Evolutionary conservation across 2,797 vertebrate genomes (phyloP), one percentile per base, ranked within the genome.

Genomic region (Malurus leucopterus): DNA sequence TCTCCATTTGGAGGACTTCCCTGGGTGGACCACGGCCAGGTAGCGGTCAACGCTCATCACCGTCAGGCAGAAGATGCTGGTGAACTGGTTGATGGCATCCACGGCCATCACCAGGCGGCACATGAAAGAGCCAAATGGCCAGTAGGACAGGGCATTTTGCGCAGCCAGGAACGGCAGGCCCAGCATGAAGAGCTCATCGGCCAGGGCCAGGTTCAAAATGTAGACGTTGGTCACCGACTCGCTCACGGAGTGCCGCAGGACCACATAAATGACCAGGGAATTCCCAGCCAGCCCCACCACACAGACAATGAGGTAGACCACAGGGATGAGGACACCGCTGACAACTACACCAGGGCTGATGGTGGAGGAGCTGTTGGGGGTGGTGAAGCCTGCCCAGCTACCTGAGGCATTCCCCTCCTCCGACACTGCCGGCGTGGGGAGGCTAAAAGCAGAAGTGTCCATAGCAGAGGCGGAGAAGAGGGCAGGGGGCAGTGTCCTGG

Each of bases 31-130:
- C 85, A 99, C 99, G 0, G 99, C 99, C 94, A 99, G 94, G 95
- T 99, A 99, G 57, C 99, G 98, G 78, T 99, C 99, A 7, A 99
- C 97, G 4, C 99, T 99, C 98, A 99, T 99, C 78, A 99, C 98
- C 0, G 99, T 99, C 95, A 99, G 97, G 93, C 99, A 99, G 96
- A 99, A 99, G 95, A 99, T 99, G 84, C 98, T 99, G 30, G 98
- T 99, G 96, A 99, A 99, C 96, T 99, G 99, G 95, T 99, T 99
- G 95, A 99, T 98, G 23, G 98, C 98, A 80, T 99, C 99, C 43
- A 98, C 98, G 0, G 98, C 99, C 99, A 99, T 99, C 86, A 99
- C 98, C 41, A 98, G 95, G 5, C 98, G 98, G 90, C 99, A 99
- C 96, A 99, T 97, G 95, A 99, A 98, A 54, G 98, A 98, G 13